Conservation (phyloP, 2,113 vertebrate genomes). For the Lasiurus borealis region DNA sequence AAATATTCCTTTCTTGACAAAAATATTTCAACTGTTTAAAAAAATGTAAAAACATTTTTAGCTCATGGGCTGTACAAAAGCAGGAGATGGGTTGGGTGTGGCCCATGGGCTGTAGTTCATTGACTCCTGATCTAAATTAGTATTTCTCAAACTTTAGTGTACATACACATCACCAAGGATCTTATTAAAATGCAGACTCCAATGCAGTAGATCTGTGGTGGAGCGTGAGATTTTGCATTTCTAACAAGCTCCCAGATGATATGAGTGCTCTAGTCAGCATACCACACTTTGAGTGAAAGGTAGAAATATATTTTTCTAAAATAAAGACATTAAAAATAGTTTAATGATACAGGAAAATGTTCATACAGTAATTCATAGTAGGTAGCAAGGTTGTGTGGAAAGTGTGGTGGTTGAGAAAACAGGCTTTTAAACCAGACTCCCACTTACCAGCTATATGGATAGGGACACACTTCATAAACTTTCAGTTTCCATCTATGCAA, state of each 20-base stretch:
- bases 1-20: conserved; percentile 21
- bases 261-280: background rate
- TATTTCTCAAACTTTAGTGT: background rate
- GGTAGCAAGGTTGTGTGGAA: background rate
- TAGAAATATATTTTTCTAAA: background rate
- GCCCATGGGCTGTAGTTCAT: background rate
- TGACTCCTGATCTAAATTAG: background rate
- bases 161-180: no score
- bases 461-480: conserved; percentile 12
- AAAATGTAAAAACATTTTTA: conserved; percentile 43
- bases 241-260: background rate
- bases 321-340: background rate
- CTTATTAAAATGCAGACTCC: background rate
- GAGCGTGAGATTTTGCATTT: background rate
- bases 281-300: background rate
- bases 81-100: background rate
- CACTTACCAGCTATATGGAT: background rate
- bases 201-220: background rate
- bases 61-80: background rate
- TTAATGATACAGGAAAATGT: background rate
- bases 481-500: conserved; percentile 44
- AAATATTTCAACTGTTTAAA: conserved; percentile 16
- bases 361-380: background rate
- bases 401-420: background rate
- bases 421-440: conserved; percentile 31